Base-by-base conservation (phyloP, 2,797 vertebrate species). In the Neomorphus geoffroyi region DNA sequence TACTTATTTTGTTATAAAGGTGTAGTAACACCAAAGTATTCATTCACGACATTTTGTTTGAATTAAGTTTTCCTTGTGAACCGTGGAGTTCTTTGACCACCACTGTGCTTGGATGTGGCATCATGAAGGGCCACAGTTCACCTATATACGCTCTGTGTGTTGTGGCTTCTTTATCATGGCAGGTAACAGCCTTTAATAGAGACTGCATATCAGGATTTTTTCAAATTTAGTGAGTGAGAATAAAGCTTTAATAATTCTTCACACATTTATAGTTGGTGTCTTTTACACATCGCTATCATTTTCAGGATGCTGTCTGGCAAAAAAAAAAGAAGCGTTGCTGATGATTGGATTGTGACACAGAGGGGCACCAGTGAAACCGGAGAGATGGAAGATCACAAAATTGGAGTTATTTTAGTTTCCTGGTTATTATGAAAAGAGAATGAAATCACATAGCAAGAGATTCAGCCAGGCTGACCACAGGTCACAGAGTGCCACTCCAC, bases 401-500 rank as follows among this genome's bases (percentile, higher is more conserved):
- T 26, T 3, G 0, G 19, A 64, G 39, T 58, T 62, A 58, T 57
- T 79, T 88, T 67, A 51, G 61, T 86, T 67, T 86, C 77, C 54
- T 67, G 10, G 41, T 72, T 77, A 39, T 32, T 45, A 5, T 43
- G 30, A 48, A 46, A 86, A 74, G 72, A 70, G 58, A 43, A 35
- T 51, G 32, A 71, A 88, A 60, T 90, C 57, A 43, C 30, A 43
- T 35, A 56, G n/a, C 27, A 70, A 62, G 77, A 58, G 10, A 5
- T 77, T 65, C 57, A 86, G 21, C 77, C 45, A 65, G 61, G 51
- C 69, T 80, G 60, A n/a, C 48, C 11, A 3, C 32, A 5, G 0
- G 0, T 62, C 60, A 48, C 0, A 0, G 54, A 41, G 46, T 37
- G 30, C n/a, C 21, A 8, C 73, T 39, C 60, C n/a, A 43, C 43